A percentile compares a stretch with the other conserved stretches of the same genome.
phyloP scores from a whole-genome alignment of 2,797 vertebrate species.

The Oreonectes daqikongensis region DNA sequence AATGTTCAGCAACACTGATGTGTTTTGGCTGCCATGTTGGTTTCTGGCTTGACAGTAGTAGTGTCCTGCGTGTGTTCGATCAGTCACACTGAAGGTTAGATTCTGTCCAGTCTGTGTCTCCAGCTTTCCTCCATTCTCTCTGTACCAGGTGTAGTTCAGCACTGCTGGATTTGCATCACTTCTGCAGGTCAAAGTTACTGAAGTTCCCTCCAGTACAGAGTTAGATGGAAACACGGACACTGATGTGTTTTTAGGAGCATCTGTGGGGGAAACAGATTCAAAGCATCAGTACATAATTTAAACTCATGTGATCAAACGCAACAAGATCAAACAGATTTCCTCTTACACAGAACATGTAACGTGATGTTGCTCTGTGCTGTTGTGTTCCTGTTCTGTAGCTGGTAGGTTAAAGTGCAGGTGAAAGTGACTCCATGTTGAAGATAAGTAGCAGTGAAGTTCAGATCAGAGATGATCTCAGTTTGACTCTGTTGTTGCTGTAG shows the following conservation, averaged over 20 bases:
- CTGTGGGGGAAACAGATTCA: not conserved
- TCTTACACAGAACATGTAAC: conserved; percentile 39
- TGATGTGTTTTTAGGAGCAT: conserved; percentile 1
- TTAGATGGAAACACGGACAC: conserved; percentile 2
- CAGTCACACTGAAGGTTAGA: conserved; percentile 3
- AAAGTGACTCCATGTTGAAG: conserved; percentile 15
- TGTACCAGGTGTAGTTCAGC: conserved; percentile 33
- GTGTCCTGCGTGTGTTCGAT: conserved; percentile 1
- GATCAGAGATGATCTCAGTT: conserved; percentile 34
- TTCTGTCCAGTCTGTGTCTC: conserved; percentile 7
- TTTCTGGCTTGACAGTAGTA: conserved; percentile 46
- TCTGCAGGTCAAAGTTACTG: conserved; percentile 28
- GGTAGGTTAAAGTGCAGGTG: conserved; percentile 42
- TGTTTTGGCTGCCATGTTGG: not conserved
- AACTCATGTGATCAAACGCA: not conserved
- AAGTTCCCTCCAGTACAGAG: conserved; percentile 10
- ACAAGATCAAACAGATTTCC: not conserved
- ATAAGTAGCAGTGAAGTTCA: conserved; percentile 31
- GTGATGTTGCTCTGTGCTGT: conserved; percentile 2
- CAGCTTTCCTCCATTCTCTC: conserved; percentile 21
- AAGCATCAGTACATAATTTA: not conserved
- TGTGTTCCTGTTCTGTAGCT: conserved; percentile 13
- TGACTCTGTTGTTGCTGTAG: conserved; percentile 11
- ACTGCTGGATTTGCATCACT: conserved; percentile 26
- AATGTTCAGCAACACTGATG: conserved; percentile 31